These are phyloP conservation scores for Coreius guichenoti DNA, from an alignment of 2,797 vertebrate genomes.

Conservation along the genomic window DNA sequence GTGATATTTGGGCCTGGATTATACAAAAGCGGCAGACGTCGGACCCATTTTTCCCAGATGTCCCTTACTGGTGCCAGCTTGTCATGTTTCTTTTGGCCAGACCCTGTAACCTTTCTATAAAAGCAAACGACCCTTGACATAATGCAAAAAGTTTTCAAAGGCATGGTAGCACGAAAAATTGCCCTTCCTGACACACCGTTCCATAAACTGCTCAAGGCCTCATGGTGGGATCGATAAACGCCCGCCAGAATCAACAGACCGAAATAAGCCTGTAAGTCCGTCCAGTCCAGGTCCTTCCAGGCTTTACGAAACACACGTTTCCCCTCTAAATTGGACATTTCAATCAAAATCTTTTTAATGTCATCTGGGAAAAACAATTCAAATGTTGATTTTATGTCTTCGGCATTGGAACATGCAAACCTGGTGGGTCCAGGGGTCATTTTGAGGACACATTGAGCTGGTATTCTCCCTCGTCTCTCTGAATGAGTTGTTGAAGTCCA, in stretches of 20 bases:
- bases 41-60: conserved; percentile 47
- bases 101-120: background rate
- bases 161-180: conserved; percentile 53
- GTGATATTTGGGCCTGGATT: conserved; percentile 48
- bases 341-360: conserved; percentile 23
- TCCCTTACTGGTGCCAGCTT: conserved; percentile 43
- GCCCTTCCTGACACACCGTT: conserved; percentile 32
- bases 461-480: background rate
- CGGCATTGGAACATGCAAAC: conserved; percentile 5
- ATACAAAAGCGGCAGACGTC: conserved; percentile 32
- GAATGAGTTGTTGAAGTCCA: conserved; percentile 43
- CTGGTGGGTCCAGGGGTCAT: conserved; percentile 42
- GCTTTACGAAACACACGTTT: conserved; percentile 9
- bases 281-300: conserved; percentile 42
- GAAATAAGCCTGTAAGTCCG: conserved; percentile 41
- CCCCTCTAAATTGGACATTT: conserved; percentile 57
- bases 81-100: background rate
- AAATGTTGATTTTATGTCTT: conserved; percentile 50
- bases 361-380: conserved; percentile 37
- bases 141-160: background rate
- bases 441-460: conserved; percentile 33
- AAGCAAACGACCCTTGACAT: conserved; percentile 32
- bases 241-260: conserved; percentile 38
- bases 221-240: conserved; percentile 51
- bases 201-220: conserved; percentile 44